These are phyloP conservation scores for Sitta carolinensis DNA, from an alignment of 2,797 vertebrate genomes.

Conservation along the genomic window DNA sequence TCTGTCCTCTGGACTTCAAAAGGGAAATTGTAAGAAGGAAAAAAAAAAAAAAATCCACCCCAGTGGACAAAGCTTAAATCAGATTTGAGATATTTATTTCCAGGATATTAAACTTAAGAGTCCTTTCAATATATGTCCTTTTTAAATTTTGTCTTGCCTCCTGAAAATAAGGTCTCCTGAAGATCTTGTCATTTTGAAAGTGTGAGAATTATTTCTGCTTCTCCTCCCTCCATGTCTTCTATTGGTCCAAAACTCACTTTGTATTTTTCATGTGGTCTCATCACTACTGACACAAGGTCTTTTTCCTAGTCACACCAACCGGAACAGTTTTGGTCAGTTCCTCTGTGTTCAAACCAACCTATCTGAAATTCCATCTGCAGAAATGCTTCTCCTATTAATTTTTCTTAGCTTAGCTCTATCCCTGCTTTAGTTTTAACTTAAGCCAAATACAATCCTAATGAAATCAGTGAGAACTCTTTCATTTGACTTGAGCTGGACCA, in stretches of 20 bases:
- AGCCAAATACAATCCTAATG: neutral
- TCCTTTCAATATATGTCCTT: neutral
- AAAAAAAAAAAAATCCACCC: neutral
- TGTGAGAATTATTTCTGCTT: neutral
- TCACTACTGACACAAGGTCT: neutral
- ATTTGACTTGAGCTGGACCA: neutral
- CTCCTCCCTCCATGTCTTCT: neutral
- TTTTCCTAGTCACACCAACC: neutral
- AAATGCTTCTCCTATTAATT: neutral
- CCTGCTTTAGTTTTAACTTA: neutral
- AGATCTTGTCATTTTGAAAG: neutral
- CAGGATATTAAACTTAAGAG: neutral
- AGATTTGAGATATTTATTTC: slow-evolving; percentile 5
- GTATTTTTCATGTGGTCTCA: neutral
- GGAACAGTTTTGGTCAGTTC: neutral
- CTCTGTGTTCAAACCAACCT: neutral
- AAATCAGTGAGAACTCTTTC: neutral
- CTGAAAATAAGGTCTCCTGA: neutral
- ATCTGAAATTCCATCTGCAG: neutral
- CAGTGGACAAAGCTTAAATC: neutral
- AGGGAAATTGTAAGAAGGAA: neutral
- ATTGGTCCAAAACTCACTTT: neutral
- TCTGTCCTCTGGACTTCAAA: neutral
- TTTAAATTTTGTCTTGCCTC: neutral
- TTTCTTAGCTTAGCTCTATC: neutral